Conservation (phyloP, 2,113 vertebrate species). For the Romanogobio albipinnatus region DNA sequence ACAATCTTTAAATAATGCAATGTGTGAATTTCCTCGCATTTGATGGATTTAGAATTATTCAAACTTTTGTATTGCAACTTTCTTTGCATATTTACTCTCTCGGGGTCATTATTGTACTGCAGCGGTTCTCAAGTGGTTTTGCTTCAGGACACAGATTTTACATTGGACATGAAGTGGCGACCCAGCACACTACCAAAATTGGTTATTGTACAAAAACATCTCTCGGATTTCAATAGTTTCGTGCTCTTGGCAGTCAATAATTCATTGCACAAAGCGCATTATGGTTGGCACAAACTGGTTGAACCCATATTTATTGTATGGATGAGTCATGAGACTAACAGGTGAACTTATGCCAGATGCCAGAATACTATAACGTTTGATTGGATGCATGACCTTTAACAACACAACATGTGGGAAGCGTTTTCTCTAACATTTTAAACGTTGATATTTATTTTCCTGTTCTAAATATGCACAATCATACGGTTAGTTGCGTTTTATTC, state of each 20-base stretch:
- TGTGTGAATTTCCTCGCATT: background rate
- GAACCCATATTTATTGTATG: background rate
- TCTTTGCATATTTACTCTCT: background rate
- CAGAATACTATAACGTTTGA: background rate
- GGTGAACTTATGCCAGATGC: background rate
- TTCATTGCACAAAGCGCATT: background rate
- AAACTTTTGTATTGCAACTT: background rate
- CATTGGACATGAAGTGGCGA: slow-evolving; percentile 6
- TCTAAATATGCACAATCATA: background rate
- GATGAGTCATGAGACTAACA: background rate
- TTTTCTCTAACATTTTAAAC: background rate
- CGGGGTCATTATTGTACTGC: background rate
- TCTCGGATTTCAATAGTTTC: background rate
- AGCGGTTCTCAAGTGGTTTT: background rate
- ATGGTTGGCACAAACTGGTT: background rate
- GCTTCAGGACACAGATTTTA: background rate
- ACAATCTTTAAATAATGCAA: background rate
- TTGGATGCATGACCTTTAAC: background rate
- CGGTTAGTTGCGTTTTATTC: background rate
- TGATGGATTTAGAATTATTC: background rate
- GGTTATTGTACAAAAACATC: slow-evolving; percentile 14
- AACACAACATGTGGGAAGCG: background rate
- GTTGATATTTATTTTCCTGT: background rate
- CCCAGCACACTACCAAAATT: background rate
- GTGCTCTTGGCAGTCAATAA: background rate